Percentiles rank a stretch among this genome's conserved stretches.
Evolutionary conservation across 1,140 invertebrate genomes (phyloP).

Genomic region (Heliconius eleuchia): DNA sequence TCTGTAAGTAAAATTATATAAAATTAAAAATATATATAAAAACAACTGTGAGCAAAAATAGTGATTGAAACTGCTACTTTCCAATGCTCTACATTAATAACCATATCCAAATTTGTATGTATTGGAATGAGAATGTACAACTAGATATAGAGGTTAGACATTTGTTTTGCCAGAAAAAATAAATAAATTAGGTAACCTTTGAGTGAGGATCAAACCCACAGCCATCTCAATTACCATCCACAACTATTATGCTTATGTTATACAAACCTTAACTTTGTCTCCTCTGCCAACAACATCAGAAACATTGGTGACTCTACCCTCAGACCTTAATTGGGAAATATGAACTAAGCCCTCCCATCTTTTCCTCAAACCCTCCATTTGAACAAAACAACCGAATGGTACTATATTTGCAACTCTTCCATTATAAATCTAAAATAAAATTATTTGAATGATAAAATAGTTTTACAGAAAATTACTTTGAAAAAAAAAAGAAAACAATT

Average conservation of each 20-base stretch:
- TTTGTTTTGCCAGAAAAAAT: too few species aligned
- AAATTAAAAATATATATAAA: background rate
- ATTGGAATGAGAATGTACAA: too few species aligned
- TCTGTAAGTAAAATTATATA: constrained; percentile 65
- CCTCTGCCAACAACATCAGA: constrained; percentile 96
- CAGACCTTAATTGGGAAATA: constrained; percentile 96
- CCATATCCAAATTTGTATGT: too few species aligned
- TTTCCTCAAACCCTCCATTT: constrained; percentile 93
- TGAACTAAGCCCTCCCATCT: constrained; percentile 98
- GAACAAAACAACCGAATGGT: constrained; percentile 98
- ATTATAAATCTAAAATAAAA: constrained; percentile 89
- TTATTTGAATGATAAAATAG: too few species aligned
- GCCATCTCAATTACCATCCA: too few species aligned
- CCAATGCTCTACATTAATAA: too few species aligned
- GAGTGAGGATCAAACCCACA: too few species aligned
- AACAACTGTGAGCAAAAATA: background rate
- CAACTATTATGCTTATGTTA: background rate
- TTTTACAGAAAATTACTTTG: too few species aligned
- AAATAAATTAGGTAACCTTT: too few species aligned
- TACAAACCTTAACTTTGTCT: constrained; percentile 92
- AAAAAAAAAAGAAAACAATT: too few species aligned
- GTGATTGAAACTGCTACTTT: too few species aligned
- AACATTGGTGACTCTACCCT: constrained; percentile 97
- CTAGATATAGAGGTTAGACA: too few species aligned
- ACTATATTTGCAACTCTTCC: constrained; percentile 98